Conservation (phyloP, 2,797 vertebrate species). For the Coluber constrictor region DNA sequence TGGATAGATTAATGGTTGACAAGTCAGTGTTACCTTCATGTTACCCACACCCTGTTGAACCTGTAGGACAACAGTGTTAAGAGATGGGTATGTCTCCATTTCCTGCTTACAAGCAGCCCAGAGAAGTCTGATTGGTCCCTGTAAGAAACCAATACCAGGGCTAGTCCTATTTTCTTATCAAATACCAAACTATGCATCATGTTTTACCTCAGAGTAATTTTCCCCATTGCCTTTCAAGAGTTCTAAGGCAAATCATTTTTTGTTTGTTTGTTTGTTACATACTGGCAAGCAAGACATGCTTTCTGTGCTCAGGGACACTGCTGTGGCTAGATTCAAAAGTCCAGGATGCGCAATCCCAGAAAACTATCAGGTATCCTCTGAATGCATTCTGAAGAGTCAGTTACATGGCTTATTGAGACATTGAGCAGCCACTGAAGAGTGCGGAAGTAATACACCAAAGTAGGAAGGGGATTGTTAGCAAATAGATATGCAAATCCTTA, state of each 20-base stretch:
- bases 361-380: not conserved
- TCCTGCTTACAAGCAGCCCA: not conserved
- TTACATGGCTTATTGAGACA: not conserved
- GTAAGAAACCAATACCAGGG: not conserved
- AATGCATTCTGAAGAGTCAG: not conserved
- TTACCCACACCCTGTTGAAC: too few species aligned
- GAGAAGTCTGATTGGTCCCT: not conserved
- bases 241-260: not conserved
- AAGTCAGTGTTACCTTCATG: not conserved
- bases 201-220: not conserved
- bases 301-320: not conserved
- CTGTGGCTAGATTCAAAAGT: not conserved
- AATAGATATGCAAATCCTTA: not conserved
- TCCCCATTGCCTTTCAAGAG: not conserved
- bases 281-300: not conserved
- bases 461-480: not conserved
- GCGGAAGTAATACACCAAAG: not conserved
- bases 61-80: not conserved
- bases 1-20: not conserved
- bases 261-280: not conserved
- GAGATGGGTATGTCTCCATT: not conserved
- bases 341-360: not conserved
- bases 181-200: not conserved
- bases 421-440: not conserved
- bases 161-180: not conserved